These are phyloP conservation scores for Eueremaeus valkanovi DNA, from an alignment of 2,888 invertebrate genomes.

Conservation along the genomic window DNA sequence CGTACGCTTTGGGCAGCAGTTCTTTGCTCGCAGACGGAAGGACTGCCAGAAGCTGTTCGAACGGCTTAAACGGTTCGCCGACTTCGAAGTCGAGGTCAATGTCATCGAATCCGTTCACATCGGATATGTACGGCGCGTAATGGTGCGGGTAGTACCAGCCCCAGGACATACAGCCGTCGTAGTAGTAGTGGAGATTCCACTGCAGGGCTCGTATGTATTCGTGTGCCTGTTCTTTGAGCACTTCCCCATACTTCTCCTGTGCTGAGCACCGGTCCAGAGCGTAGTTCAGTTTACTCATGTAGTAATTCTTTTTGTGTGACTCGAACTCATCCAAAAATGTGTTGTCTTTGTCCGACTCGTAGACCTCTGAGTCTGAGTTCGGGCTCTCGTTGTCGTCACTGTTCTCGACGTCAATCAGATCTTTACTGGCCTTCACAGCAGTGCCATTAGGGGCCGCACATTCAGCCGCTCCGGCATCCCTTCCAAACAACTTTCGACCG, in stretches of 20 bases:
- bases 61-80: constrained; percentile 81
- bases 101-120: constrained; percentile 71
- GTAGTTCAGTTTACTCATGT: constrained; percentile 80
- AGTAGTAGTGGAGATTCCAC: constrained; percentile 95
- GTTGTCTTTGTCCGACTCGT: constrained; percentile 28
- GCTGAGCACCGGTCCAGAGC: too few species aligned
- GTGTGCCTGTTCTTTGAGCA: constrained; percentile 73
- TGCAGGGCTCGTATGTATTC: constrained; percentile 89
- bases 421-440: constrained; percentile 29
- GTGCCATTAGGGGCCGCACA: not conserved
- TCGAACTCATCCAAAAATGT: constrained; percentile 63
- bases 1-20: constrained; percentile 69
- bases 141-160: constrained; percentile 97
- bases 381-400: constrained; percentile 54
- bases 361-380: not conserved
- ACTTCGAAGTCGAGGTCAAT: constrained; percentile 75
- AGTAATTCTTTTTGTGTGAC: constrained; percentile 83
- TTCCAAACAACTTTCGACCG: constrained; percentile 48
- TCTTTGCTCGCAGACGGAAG: constrained; percentile 78
- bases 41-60: constrained; percentile 83
- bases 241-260: constrained; percentile 70
- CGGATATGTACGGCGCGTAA: constrained; percentile 94
- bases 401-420: constrained; percentile 38
- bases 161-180: constrained; percentile 94
- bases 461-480: constrained; percentile 24